A percentile compares a stretch with the other conserved stretches of the same genome.
phyloP scores from a whole-genome alignment of 2,113 vertebrate genomes.

The Drymodes brunneopygia region DNA sequence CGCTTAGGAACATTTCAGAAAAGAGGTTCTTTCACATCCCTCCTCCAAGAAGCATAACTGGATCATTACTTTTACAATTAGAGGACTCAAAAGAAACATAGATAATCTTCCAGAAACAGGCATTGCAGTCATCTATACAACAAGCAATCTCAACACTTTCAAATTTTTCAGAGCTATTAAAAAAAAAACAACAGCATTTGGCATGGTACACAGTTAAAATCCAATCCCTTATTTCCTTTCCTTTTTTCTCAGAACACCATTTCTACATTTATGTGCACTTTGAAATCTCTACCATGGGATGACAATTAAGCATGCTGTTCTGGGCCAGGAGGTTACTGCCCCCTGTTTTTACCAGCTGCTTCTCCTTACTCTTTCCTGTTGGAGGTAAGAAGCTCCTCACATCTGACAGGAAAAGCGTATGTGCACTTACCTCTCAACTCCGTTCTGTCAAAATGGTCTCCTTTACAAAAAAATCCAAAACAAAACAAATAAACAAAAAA shows the following conservation, averaged over 20 bases:
- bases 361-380: not conserved
- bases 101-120: not conserved
- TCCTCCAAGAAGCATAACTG: not conserved
- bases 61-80: not conserved
- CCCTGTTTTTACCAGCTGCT: not conserved
- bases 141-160: not conserved
- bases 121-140: not conserved
- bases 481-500: not conserved
- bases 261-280: not conserved
- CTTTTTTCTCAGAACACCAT: not conserved
- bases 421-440: not conserved
- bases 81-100: not conserved
- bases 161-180: not conserved
- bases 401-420: not conserved
- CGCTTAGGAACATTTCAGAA: not conserved
- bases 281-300: not conserved
- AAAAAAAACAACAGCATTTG: not conserved
- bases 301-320: not conserved
- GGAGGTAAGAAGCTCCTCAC: not conserved
- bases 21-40: not conserved
- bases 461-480: not conserved
- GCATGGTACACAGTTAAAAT: not conserved
- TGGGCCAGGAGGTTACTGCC: not conserved
- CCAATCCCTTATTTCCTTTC: not conserved
- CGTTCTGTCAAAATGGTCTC: not conserved